phyloP scores from a whole-genome alignment of 2,888 invertebrate species.

The Cosmopolites sordidus region DNA sequence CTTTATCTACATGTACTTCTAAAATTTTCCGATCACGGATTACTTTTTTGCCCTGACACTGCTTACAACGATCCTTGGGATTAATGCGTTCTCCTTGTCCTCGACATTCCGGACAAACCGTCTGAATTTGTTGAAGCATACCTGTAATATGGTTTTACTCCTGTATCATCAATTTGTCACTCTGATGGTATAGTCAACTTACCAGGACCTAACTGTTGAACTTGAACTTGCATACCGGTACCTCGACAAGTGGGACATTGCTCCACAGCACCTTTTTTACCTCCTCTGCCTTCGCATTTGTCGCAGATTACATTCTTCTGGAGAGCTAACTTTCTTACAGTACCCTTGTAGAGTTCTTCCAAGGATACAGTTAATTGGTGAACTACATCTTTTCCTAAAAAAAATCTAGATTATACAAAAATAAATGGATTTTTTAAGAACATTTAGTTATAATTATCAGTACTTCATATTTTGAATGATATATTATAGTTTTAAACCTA shows the following conservation, averaged over 20 bases:
- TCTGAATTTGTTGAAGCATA: conserved; percentile 88
- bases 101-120: conserved; percentile 78
- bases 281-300: conserved; percentile 94
- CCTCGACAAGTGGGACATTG: conserved; percentile 86
- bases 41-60: conserved; percentile 87
- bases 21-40: conserved; percentile 86
- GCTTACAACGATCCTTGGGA: conserved; percentile 90
- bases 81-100: conserved; percentile 84
- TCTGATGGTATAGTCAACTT: conserved; percentile 14
- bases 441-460: too few species aligned
- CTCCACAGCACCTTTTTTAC: conserved; percentile 87
- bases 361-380: conserved; percentile 89
- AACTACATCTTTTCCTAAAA: conserved; percentile 86
- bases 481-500: too few species aligned
- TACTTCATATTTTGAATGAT: too few species aligned
- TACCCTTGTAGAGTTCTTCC: conserved; percentile 93
- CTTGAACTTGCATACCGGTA: conserved; percentile 73
- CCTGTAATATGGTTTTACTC: too few species aligned
- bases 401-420: neutral
- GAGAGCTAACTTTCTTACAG: conserved; percentile 85
- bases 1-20: conserved; percentile 92
- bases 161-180: too few species aligned
- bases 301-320: conserved; percentile 95
- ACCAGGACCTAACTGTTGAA: conserved; percentile 70
- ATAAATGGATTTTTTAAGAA: too few species aligned